A percentile compares a stretch with the other conserved stretches of the same genome.
Evolutionary conservation across 2,888 invertebrate species (phyloP).

Genomic region (Lucinisca nassula): DNA sequence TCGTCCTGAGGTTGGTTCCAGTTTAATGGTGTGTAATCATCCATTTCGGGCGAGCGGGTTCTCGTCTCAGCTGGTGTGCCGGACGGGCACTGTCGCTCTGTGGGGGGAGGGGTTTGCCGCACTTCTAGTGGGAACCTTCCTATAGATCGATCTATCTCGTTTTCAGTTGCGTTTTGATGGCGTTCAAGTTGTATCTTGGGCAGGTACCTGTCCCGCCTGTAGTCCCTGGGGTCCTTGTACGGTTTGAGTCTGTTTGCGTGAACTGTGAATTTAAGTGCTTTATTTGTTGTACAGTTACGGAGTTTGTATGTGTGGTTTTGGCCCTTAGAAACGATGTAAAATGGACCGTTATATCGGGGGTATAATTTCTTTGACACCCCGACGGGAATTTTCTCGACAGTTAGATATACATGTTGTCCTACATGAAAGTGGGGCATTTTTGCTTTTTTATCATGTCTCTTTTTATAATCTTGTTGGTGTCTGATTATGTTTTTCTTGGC

Average conservation of each 20-base stretch:
- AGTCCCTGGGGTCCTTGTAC: slow-evolving; percentile 12
- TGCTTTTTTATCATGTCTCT: slow-evolving; percentile 27
- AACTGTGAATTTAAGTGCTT: slow-evolving; percentile 3
- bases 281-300: slow-evolving; percentile 14
- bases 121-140: no score
- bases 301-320: slow-evolving; percentile 36
- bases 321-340: slow-evolving; percentile 19
- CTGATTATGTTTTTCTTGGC: background rate
- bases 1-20: no score
- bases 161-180: no score
- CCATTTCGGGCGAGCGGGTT: no score
- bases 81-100: no score
- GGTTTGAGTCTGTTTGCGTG: slow-evolving; percentile 17
- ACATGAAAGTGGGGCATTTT: slow-evolving; percentile 16
- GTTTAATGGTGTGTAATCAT: no score
- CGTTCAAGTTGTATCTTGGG: no score
- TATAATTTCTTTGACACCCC: slow-evolving; percentile 37
- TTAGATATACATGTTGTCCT: slow-evolving; percentile 29
- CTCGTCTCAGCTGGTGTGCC: no score
- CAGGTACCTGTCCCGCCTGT: no score
- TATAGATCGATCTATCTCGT: no score
- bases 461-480: slow-evolving; percentile 19
- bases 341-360: slow-evolving; percentile 33
- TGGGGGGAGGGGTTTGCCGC: no score
- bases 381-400: background rate